A percentile compares a stretch with the other conserved stretches of the same genome.
Evolutionary conservation across 2,113 vertebrate species (phyloP).

Genomic region (Nannospalax galili): DNA sequence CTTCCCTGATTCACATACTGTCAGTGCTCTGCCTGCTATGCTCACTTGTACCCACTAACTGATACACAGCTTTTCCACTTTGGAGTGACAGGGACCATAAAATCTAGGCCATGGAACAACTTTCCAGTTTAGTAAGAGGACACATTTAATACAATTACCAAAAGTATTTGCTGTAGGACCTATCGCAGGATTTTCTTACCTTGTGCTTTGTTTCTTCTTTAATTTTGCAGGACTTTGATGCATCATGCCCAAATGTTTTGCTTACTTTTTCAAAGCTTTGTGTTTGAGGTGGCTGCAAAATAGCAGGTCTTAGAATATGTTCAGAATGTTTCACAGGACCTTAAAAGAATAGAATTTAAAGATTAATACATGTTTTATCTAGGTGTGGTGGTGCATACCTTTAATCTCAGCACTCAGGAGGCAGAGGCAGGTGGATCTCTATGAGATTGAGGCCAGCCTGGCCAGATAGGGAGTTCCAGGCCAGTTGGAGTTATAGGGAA

Average conservation of each 20-base stretch:
- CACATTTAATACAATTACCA: not conserved
- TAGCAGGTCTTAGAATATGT: constrained; percentile 86
- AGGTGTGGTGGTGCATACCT: no score
- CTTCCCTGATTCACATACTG: not conserved
- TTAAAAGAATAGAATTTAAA: constrained; percentile 79
- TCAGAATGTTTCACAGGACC: constrained; percentile 77
- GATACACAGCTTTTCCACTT: not conserved
- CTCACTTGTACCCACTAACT: not conserved
- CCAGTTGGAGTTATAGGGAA: no score
- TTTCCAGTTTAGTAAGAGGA: not conserved
- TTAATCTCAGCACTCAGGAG: no score
- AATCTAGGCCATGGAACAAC: not conserved
- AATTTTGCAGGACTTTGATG: constrained; percentile 55
- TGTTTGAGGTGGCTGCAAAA: constrained; percentile 83
- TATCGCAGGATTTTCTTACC: constrained; percentile 70
- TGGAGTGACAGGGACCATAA: not conserved
- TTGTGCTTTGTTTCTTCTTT: constrained; percentile 71
- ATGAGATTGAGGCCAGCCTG: no score
- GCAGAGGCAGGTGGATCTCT: no score
- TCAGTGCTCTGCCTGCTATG: not conserved
- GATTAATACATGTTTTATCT: not conserved
- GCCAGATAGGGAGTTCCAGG: no score
- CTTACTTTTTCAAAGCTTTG: constrained; percentile 50
- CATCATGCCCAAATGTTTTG: constrained; percentile 55
- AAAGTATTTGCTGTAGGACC: not conserved